phyloP scores from a whole-genome alignment of 2,888 invertebrate genomes.

The Bombylius discolor region DNA sequence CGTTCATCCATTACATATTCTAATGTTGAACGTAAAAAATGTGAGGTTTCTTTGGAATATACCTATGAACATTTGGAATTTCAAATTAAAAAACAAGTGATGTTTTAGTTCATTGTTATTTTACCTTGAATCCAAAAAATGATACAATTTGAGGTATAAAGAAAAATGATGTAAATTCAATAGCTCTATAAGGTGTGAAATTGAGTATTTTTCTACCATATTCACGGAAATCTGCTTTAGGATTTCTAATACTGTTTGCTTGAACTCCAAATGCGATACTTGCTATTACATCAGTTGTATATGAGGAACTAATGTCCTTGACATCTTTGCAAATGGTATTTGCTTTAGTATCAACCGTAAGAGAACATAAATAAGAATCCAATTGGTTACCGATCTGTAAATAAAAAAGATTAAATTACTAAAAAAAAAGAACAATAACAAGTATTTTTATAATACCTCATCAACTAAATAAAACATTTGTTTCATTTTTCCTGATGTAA shows the following conservation, averaged over 20 bases:
- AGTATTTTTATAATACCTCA: neutral
- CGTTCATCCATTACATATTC: conserved; percentile 34
- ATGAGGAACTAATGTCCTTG: conserved; percentile 23
- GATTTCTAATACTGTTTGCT: conserved; percentile 27
- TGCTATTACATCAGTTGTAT: conserved; percentile 31
- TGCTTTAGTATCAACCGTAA: conserved; percentile 16
- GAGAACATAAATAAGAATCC: conserved; percentile 23
- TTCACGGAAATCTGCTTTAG: conserved; percentile 25
- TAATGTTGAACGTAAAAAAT: conserved; percentile 33
- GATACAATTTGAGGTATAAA: conserved; percentile 28
- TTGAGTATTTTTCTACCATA: conserved; percentile 22
- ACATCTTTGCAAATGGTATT: conserved; percentile 4
- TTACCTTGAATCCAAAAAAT: conserved; percentile 22
- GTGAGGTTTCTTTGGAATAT: conserved; percentile 22
- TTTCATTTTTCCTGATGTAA: conserved; percentile 35
- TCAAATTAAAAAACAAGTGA: conserved; percentile 18
- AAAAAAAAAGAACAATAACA: conserved; percentile 14
- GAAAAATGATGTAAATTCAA: conserved; percentile 25
- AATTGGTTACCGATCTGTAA: conserved; percentile 25
- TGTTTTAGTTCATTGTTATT: conserved; percentile 7
- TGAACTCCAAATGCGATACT: conserved; percentile 29
- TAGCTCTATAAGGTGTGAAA: conserved; percentile 18
- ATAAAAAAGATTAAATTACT: neutral
- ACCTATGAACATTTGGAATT: conserved; percentile 27
- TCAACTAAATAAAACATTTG: conserved; percentile 28